Conservation (phyloP, 1,140 invertebrate genomes). For the Diachasma alloeum region DNA sequence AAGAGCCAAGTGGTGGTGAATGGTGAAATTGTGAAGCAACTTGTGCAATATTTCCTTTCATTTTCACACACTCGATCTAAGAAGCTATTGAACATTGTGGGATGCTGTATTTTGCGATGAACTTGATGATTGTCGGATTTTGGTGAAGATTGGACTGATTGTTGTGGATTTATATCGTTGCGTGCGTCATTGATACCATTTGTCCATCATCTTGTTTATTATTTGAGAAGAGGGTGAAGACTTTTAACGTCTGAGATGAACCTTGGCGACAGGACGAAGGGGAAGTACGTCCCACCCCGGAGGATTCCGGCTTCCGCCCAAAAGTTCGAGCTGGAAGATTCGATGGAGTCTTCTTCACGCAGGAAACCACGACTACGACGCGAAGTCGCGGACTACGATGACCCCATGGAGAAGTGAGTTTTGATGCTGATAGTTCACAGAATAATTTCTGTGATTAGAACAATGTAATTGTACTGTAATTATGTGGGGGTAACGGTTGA, state of each 20-base stretch:
- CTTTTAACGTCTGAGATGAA: neutral
- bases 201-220: too few species aligned
- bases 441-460: too few species aligned
- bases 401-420: neutral
- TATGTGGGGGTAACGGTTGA: neutral
- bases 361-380: neutral
- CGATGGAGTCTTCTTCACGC: neutral
- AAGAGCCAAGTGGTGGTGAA: conserved; percentile 37
- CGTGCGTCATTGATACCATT: too few species aligned
- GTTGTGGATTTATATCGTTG: too few species aligned
- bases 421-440: neutral
- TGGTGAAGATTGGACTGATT: too few species aligned
- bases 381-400: neutral
- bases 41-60: neutral
- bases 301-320: neutral
- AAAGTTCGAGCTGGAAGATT: neutral
- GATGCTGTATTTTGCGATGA: neutral
- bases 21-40: conserved; percentile 10
- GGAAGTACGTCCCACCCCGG: neutral
- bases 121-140: too few species aligned
- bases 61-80: neutral
- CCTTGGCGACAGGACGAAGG: neutral
- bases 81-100: neutral
- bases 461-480: too few species aligned
- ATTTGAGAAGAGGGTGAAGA: neutral